Evolutionary conservation across 92 coral and sea anemone species (phyloP).

Genomic region (Epizoanthus rinbou): DNA sequence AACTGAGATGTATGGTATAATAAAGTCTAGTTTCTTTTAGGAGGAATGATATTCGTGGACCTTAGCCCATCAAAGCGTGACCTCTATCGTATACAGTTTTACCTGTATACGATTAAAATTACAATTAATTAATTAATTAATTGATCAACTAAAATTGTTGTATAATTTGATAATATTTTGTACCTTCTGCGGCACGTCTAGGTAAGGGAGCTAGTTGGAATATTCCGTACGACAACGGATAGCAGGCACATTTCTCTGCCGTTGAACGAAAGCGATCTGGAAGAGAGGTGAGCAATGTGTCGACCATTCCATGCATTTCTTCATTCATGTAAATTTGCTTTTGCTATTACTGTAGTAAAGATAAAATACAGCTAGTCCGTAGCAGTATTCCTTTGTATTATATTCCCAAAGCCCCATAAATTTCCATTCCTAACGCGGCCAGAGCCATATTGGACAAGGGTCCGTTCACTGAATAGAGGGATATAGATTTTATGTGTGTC

Average conservation of each 20-base stretch:
- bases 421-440: too few relatives aligned
- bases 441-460: too few relatives aligned
- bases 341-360: too few relatives aligned
- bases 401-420: background rate
- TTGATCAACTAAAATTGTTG: background rate
- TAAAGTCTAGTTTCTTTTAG: too few relatives aligned
- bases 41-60: too few relatives aligned
- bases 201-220: constrained; percentile 52
- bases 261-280: constrained; percentile 64
- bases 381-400: background rate
- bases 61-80: background rate
- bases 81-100: background rate
- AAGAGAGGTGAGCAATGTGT: constrained; percentile 40
- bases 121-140: too few relatives aligned
- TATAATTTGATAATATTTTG: too few relatives aligned
- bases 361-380: too few relatives aligned
- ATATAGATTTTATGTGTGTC: too few relatives aligned
- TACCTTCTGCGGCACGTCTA: background rate
- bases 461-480: too few relatives aligned
- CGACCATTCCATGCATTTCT: background rate
- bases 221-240: constrained; percentile 52
- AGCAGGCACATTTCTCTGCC: constrained; percentile 63
- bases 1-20: too few relatives aligned
- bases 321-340: background rate
- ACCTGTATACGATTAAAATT: too few relatives aligned